Base-by-base conservation (phyloP, 2,888 invertebrate species). In the Dorcus hopei region DNA sequence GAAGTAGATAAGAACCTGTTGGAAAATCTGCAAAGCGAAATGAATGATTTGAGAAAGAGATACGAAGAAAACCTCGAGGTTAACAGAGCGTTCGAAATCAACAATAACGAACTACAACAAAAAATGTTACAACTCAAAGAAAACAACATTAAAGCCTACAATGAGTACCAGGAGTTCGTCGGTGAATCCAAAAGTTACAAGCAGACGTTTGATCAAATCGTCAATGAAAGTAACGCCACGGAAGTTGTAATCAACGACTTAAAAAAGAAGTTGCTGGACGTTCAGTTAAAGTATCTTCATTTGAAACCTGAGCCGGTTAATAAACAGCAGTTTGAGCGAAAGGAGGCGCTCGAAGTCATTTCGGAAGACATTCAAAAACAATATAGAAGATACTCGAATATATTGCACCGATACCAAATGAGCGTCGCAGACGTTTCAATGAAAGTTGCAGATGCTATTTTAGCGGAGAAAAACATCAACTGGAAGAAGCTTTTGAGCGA, bases 341-440 rank as follows among this genome's bases (percentile, higher is more conserved):
- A 68, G 51, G 60, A 66, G 55, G 56, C 69, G 3, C 52, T 70
- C 8, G 68, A 70, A 59, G 58, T 65, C 14, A 68, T 72, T 23
- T 58, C 65, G n/a, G 69, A 70, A 33, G 70, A 72, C 58, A 67
- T 71, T 26, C 61, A 67, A 14, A 71, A 72, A 45, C 70, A 71
- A 59, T 71, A 64, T 53, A 58, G 59, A 41, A 65, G 66, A 43
- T 58, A 62, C 42, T 67, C 70, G 0, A 70, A 66, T 56, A 65
- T 67, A 54, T 60, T 66, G 5, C 62, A 67, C 47, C 66, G 70
- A 40, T 33, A 33, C 26, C 26, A 33, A 7, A 33, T 33, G 26
- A 6, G 26, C 26, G 26, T 33, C 3, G 26, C 26, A 33, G 26
- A 33, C 6, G 7, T 33, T 33, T 33, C 26, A 33, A 33, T 33